These are phyloP conservation scores for Oscheius sp. DNA, from an alignment of 1,140 invertebrate genomes.

Conservation along the genomic window DNA sequence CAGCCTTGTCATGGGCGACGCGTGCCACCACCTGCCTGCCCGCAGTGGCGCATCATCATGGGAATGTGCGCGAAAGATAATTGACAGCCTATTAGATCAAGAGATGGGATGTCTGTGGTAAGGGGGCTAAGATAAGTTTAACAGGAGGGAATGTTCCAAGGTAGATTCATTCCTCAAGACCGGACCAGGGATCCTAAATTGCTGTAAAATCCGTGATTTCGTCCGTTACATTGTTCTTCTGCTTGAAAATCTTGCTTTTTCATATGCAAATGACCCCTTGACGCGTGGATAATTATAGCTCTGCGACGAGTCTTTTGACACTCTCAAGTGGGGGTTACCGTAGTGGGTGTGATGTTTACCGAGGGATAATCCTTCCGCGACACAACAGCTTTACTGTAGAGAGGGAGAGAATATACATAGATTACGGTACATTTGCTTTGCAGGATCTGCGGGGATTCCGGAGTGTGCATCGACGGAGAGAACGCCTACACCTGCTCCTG, in stretches of 20 bases:
- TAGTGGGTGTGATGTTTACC: not conserved
- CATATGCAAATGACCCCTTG: too few relatives aligned
- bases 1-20: slow-evolving; percentile 8
- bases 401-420: not conserved
- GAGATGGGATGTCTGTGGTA: too few relatives aligned
- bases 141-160: too few relatives aligned
- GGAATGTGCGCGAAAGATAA: slow-evolving; percentile 4
- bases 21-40: not conserved
- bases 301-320: not conserved
- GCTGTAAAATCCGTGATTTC: too few relatives aligned
- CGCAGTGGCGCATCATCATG: not conserved
- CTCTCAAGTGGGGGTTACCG: not conserved
- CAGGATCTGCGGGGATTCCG: slow-evolving; percentile 77
- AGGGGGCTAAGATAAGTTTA: too few relatives aligned
- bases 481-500: slow-evolving; percentile 57
- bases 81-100: not conserved
- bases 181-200: too few relatives aligned
- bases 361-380: not conserved
- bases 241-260: too few relatives aligned
- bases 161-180: too few relatives aligned
- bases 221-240: too few relatives aligned
- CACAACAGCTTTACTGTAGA: not conserved
- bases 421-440: not conserved
- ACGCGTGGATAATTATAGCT: not conserved
- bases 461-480: slow-evolving; percentile 65